phyloP scores from a whole-genome alignment of 1,140 invertebrate species.

The Mylabris phalerata region DNA sequence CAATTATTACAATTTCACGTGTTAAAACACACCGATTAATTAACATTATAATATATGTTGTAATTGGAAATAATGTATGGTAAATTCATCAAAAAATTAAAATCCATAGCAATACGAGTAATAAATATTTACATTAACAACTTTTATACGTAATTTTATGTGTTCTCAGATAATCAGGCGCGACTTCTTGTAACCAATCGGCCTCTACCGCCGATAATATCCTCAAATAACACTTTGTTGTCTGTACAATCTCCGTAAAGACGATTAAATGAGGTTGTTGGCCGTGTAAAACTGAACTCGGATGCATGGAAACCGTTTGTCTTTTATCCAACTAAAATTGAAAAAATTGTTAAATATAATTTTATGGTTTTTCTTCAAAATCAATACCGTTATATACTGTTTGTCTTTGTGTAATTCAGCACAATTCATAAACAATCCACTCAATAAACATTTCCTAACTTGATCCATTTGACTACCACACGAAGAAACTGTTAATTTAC shows the following conservation, averaged over 20 bases:
- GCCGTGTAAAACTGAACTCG: conserved; percentile 69
- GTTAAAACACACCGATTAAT: neutral
- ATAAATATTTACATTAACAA: too few relatives aligned
- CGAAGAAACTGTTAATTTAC: conserved; percentile 59
- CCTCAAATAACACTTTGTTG: conserved; percentile 75
- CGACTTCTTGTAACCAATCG: conserved; percentile 63
- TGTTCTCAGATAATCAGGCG: conserved; percentile 43
- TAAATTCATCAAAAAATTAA: too few relatives aligned
- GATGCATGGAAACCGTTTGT: conserved; percentile 73
- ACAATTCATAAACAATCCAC: conserved; percentile 83
- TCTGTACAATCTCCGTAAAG: conserved; percentile 85
- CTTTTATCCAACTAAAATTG: conserved; percentile 53
- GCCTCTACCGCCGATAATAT: conserved; percentile 64
- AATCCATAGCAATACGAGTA: too few relatives aligned
- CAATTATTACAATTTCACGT: neutral
- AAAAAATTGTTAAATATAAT: neutral
- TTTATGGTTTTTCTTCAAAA: neutral
- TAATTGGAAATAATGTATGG: neutral
- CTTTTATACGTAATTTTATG: conserved; percentile 24
- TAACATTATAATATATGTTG: neutral
- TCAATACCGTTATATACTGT: conserved; percentile 63
- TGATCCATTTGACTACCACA: conserved; percentile 68
- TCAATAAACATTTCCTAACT: conserved; percentile 70
- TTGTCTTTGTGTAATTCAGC: conserved; percentile 76
- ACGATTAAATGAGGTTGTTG: conserved; percentile 72